A percentile compares a stretch with the other conserved stretches of the same genome.
These are phyloP conservation scores for Spilosoma lubricipeda DNA, from an alignment of 2,888 invertebrate species.

Conservation along the genomic window DNA sequence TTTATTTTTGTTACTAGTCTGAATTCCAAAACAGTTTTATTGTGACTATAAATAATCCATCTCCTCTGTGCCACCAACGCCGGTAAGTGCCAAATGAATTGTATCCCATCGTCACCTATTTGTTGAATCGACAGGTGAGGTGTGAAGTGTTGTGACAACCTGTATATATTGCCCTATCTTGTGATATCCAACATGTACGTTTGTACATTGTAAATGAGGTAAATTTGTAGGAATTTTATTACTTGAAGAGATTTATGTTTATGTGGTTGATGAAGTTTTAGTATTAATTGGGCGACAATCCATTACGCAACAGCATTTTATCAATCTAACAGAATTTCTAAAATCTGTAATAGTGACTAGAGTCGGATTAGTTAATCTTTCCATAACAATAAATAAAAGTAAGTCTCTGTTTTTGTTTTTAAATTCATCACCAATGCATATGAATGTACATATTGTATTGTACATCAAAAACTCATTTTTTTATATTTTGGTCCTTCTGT, in stretches of 20 bases:
- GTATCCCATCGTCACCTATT: conserved; percentile 74
- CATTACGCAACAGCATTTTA: not conserved
- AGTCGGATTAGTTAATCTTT: not conserved
- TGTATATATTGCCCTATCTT: conserved; percentile 45
- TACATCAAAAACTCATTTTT: too few species aligned
- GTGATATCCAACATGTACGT: conserved; percentile 49
- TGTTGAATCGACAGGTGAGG: conserved; percentile 69
- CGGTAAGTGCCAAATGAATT: conserved; percentile 67
- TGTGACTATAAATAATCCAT: conserved; percentile 40
- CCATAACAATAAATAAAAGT: too few species aligned
- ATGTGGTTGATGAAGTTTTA: conserved; percentile 16
- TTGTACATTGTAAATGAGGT: conserved; percentile 45
- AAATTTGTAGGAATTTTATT: conserved; percentile 50
- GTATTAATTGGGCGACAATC: conserved; percentile 19
- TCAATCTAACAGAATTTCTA: not conserved
- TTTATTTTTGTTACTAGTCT: not conserved
- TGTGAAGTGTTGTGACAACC: conserved; percentile 71
- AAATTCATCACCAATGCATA: too few species aligned
- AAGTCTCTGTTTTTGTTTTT: too few species aligned
- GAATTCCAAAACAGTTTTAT: conserved; percentile 39
- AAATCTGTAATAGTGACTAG: not conserved
- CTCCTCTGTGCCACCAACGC: conserved; percentile 38
- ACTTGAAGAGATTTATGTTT: conserved; percentile 25
- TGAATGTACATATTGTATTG: too few species aligned
- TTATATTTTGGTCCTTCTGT: too few species aligned